Evolutionary conservation across 2,888 invertebrate species (phyloP).

Genomic region (Mimas tiliae): DNA sequence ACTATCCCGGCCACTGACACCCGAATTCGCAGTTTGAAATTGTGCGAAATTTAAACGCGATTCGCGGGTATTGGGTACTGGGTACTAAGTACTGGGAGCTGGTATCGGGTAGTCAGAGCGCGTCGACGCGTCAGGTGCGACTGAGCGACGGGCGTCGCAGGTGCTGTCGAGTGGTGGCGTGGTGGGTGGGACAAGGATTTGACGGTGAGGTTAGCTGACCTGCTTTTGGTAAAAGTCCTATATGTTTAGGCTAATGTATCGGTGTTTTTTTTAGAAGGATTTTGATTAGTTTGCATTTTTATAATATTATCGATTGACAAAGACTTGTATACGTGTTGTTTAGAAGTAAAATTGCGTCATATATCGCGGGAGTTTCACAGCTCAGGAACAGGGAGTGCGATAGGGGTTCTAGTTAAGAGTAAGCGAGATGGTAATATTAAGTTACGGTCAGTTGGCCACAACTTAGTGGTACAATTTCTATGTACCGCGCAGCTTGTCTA

Average conservation of each 20-base stretch:
- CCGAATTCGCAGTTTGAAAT: slow-evolving; percentile 53
- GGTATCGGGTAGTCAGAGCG: slow-evolving; percentile 42
- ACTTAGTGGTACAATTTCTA: too few species aligned
- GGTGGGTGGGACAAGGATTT: slow-evolving; percentile 45
- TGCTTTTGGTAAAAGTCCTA: slow-evolving; percentile 25
- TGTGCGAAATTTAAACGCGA: slow-evolving; percentile 53
- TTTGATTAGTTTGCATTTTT: not conserved
- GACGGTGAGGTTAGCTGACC: slow-evolving; percentile 22
- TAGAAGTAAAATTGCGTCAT: too few species aligned
- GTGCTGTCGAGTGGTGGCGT: slow-evolving; percentile 45
- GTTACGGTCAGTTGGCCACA: too few species aligned
- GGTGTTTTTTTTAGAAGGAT: not conserved
- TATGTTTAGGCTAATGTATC: not conserved
- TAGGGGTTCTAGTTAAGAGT: too few species aligned
- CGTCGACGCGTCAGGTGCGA: slow-evolving; percentile 64
- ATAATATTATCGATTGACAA: too few species aligned
- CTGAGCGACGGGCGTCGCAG: slow-evolving; percentile 50
- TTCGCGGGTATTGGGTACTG: slow-evolving; percentile 34
- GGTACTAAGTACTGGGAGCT: slow-evolving; percentile 34
- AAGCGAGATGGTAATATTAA: too few species aligned
- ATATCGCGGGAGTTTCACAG: too few species aligned
- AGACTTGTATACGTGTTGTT: too few species aligned
- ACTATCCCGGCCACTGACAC: slow-evolving; percentile 70
- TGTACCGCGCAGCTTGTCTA: too few species aligned
- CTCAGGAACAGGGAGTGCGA: too few species aligned